Base-by-base conservation (phyloP, 2,113 vertebrate species). In the Brachypteracias leptosomus region DNA sequence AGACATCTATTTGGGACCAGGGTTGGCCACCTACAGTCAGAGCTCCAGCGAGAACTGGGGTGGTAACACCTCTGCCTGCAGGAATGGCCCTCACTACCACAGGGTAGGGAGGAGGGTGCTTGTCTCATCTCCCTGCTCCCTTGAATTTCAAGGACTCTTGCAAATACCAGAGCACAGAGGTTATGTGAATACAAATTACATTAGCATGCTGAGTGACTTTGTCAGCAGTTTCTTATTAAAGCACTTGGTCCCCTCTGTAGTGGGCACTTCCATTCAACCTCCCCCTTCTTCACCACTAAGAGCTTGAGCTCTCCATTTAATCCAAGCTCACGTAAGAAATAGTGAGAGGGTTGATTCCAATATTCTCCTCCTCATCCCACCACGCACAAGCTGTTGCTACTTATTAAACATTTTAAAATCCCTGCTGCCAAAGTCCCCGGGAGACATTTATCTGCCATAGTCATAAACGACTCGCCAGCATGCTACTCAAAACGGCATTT, bases 351-450 rank as follows among this genome's bases (percentile, higher is more conserved):
- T 79, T 66, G 83, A 87, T 90, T 97, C 82, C 88, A 93, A 58
- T 65, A 89, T 91, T 76, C 80, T 47, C 70, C 80, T 88, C 75
- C 92, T 91, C 49, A 74, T 93, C 93, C 89, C 89, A 96, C 95
- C 91, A 89, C 7, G n/a, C 94, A 94, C 95, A 97, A 95, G 94
- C 96, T 93, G 95, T 94, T 97, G 90, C 90, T 96, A 93, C 96
- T 95, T 96, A 96, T 93, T 95, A 96, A 94, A 87, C 86, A 52
- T 93, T 94, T 96, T 79, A 90, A 96, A 96, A 90, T 92, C 95
- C 94, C 93, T 94, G 92, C 92, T 97, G 96, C 95, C 95, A 93
- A 94, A 91, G 86, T 93, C 92, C 95, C 89, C 54, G 2, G 85
- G 96, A 96, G 95, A 93, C 90, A 84, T 93, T 96, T 96, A 94